These are phyloP conservation scores for Eulemur rubriventer DNA, from an alignment of 2,797 vertebrate genomes.

Conservation along the genomic window DNA sequence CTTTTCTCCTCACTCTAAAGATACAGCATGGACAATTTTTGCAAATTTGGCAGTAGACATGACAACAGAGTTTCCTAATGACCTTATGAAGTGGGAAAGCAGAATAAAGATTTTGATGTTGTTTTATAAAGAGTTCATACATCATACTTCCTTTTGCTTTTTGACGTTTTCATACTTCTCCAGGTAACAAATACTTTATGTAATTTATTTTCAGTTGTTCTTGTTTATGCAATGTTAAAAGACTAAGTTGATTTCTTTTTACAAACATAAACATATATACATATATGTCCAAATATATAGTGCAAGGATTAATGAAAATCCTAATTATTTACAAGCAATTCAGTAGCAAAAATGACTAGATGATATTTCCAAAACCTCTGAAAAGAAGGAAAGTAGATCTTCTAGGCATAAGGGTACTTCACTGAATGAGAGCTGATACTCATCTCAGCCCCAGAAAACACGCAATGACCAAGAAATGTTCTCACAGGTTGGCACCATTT, in stretches of 20 bases:
- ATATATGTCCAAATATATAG: not conserved
- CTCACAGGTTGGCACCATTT: not conserved
- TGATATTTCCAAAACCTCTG: not conserved
- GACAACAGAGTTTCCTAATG: slow-evolving; percentile 15
- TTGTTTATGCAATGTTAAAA: slow-evolving; percentile 32
- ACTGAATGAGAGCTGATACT: not conserved
- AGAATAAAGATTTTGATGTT: slow-evolving; percentile 18
- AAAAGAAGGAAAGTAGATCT: not conserved
- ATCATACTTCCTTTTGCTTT: not conserved
- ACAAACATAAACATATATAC: not conserved
- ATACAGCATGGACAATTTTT: not conserved
- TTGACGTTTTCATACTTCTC: not conserved
- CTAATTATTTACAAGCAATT: not conserved
- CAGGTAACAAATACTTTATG: not conserved
- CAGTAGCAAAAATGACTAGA: not conserved
- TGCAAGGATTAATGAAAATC: not conserved
- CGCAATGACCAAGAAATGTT: not conserved
- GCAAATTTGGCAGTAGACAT: not conserved
- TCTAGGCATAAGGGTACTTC: not conserved
- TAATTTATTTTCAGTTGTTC: not conserved
- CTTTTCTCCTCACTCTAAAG: not conserved
- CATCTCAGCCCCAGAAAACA: not conserved
- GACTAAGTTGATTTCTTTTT: not conserved
- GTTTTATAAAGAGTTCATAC: not conserved
- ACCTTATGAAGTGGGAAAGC: not conserved